Evolutionary conservation across 1,140 invertebrate species (phyloP), one percentile per base, ranked within the genome.

Genomic region (Dinothrombium tinctorium): DNA sequence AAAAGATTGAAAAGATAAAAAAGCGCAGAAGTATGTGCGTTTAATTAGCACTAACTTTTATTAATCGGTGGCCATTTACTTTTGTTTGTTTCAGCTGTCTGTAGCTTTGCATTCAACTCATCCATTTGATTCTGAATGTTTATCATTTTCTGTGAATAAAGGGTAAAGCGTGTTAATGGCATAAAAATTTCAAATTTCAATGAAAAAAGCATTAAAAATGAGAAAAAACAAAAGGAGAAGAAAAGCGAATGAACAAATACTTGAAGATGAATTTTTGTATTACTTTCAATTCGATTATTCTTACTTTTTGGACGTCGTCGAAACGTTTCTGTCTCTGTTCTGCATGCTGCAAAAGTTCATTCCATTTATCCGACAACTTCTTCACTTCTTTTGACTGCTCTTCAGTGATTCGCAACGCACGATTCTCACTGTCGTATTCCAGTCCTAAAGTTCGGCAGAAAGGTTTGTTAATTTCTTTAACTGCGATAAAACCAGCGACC

Each of bases 341-440:
- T 50, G 77, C 79, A 51, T 76, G 68, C 57, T 82, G 74, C 51
- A 84, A 74, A 43, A 87, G 66, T 43, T 71, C 68, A 59, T 87
- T 83, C 86, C 86, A 94, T 62, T 84, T 81, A 58, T 89, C 81
- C 25, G 79, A 81, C 50, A 86, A 66, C 64, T 87, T 87, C 52
- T 74, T 76, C 37, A 90, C 74, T 65, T 94, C 86, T 41, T 31
- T 80, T 66, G 51, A 95, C 81, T 56, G 79, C 80, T 51, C 77
- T 67, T 23, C n/a, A n/a, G n/a, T n/a, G n/a, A n/a, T n/a, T n/a
- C n/a, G n/a, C n/a, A n/a, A n/a, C n/a, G n/a, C n/a, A n/a, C n/a
- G n/a, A n/a, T n/a, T n/a, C n/a, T n/a, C n/a, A n/a, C n/a, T n/a
- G n/a, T n/a, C n/a, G n/a, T n/a, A n/a, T n/a, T n/a, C n/a, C n/a